These are phyloP conservation scores for Corythaeola cristata DNA, from an alignment of 2,113 vertebrate genomes.

Conservation along the genomic window DNA sequence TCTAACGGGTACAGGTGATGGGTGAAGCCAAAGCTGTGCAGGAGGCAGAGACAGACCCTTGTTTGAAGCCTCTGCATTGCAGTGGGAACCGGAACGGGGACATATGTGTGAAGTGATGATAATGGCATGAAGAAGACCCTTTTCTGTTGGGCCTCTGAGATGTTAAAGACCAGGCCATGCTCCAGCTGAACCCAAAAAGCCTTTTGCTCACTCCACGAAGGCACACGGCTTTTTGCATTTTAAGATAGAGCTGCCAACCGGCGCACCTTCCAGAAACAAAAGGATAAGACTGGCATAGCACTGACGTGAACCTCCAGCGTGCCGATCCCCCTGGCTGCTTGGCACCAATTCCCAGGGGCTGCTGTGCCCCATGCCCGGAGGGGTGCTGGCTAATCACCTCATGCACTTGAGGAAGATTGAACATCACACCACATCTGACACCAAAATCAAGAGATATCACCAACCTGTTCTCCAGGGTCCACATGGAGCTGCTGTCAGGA, in stretches of 20 bases:
- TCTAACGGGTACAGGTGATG: background rate
- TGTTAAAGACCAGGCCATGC: background rate
- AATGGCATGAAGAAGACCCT: accelerated
- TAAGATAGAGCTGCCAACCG: background rate
- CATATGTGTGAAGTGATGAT: background rate
- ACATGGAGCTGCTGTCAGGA: background rate
- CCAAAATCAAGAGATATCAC: background rate
- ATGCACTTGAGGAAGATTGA: background rate
- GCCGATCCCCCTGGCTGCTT: background rate
- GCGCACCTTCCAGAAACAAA: background rate
- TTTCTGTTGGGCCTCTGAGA: background rate
- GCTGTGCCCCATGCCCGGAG: accelerated
- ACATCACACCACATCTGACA: background rate
- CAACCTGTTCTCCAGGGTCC: background rate
- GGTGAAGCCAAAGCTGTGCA: background rate
- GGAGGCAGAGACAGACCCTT: background rate
- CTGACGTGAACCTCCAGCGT: background rate
- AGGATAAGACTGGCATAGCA: background rate
- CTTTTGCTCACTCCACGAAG: background rate
- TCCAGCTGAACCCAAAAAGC: background rate
- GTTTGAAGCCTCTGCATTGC: accelerated
- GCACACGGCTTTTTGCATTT: background rate
- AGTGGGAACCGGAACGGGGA: background rate
- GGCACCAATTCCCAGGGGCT: background rate
- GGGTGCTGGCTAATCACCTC: background rate